Evolutionary conservation across 2,888 invertebrate species (phyloP).

Genomic region (Creontiades dilutus): DNA sequence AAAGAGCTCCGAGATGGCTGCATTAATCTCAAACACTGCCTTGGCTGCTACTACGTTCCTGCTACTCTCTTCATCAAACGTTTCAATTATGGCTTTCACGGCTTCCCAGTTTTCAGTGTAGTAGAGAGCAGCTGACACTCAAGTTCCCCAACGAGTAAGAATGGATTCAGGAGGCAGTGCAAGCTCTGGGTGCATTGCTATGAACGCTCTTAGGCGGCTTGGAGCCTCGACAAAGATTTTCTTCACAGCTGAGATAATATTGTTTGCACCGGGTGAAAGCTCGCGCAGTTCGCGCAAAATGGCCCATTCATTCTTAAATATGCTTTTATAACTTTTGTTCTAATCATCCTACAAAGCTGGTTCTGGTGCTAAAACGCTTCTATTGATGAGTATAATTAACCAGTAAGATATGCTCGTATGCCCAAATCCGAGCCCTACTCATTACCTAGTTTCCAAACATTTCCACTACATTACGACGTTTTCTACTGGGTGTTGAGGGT

Average conservation of each 20-base stretch:
- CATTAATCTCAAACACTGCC: too few relatives aligned
- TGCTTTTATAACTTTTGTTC: too few relatives aligned
- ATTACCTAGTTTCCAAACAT: too few relatives aligned
- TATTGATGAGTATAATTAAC: too few relatives aligned
- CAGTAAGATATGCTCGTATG: too few relatives aligned
- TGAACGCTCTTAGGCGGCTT: conserved; percentile 60
- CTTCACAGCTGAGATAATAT: conserved; percentile 55
- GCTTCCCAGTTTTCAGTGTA: conserved; percentile 46
- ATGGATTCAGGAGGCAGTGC: conserved; percentile 69
- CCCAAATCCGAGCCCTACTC: too few relatives aligned
- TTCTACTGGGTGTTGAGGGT: too few relatives aligned
- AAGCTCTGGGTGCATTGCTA: conserved; percentile 57
- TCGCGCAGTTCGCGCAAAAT: conserved; percentile 37
- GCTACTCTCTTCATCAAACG: conserved; percentile 53
- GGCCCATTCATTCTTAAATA: too few relatives aligned
- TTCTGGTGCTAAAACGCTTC: too few relatives aligned
- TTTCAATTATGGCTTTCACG: conserved; percentile 6
- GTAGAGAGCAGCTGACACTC: conserved; percentile 53
- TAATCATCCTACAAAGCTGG: too few relatives aligned
- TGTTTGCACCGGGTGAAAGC: background rate
- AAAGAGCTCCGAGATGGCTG: conserved; percentile 41
- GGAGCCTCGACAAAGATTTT: conserved; percentile 67
- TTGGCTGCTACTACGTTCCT: conserved; percentile 17
- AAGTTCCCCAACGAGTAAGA: conserved; percentile 70
- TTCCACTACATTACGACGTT: too few relatives aligned